A percentile compares a stretch with the other conserved stretches of the same genome.
Evolutionary conservation across 2,888 invertebrate genomes (phyloP).

Genomic region (Drosophila longiperda): DNA sequence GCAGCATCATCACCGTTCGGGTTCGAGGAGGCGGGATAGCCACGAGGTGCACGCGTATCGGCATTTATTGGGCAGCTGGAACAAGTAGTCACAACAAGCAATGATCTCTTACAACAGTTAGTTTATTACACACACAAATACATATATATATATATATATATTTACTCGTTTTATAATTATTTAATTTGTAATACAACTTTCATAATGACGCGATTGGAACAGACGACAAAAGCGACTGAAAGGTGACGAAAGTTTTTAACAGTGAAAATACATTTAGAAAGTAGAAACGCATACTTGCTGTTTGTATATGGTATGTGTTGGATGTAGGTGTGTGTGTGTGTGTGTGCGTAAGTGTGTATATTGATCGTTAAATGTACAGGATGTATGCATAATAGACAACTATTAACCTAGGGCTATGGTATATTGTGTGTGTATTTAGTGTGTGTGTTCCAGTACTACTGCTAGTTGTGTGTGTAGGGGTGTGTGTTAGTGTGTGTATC

Average conservation of each 20-base stretch:
- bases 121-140: conserved; percentile 11
- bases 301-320: conserved; percentile 20
- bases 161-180: conserved; percentile 53
- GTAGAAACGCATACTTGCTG: conserved; percentile 22
- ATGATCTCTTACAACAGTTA: conserved; percentile 5
- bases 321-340: background rate
- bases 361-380: conserved; percentile 47
- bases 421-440: conserved; percentile 20
- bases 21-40: conserved; percentile 54
- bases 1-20: conserved; percentile 16
- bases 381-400: conserved; percentile 27
- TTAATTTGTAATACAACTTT: conserved; percentile 68
- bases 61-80: conserved; percentile 67
- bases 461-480: conserved; percentile 16
- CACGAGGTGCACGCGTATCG: conserved; percentile 64
- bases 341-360: conserved; percentile 10
- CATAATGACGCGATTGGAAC: conserved; percentile 30
- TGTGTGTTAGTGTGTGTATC: conserved; percentile 6
- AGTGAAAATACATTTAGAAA: conserved; percentile 36
- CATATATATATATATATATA: conserved; percentile 34
- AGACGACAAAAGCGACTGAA: conserved; percentile 1
- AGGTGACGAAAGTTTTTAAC: conserved; percentile 36
- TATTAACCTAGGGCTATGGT: conserved; percentile 41
- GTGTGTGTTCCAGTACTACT: conserved; percentile 28
- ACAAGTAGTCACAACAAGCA: conserved; percentile 45